These are phyloP conservation scores for Phrynocephalus vlangalii DNA, from an alignment of 2,797 vertebrate species.

Conservation along the genomic window DNA sequence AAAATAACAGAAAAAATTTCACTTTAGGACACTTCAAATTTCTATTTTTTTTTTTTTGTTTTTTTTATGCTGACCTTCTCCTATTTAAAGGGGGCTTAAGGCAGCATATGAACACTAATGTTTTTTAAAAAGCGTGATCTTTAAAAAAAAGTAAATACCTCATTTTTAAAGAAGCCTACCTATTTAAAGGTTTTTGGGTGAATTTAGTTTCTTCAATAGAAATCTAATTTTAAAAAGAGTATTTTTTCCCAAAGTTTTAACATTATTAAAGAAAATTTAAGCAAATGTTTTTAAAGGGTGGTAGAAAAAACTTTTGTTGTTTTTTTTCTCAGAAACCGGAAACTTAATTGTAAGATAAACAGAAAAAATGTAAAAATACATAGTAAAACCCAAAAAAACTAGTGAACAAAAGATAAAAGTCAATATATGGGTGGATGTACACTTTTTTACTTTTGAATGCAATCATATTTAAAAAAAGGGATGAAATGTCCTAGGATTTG, in stretches of 20 bases:
- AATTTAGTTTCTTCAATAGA: constrained; percentile 24
- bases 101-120: no score
- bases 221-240: constrained; percentile 5
- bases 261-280: constrained; percentile 17
- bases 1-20: constrained; percentile 17
- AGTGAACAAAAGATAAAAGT: constrained; percentile 3
- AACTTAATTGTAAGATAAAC: constrained; percentile 25
- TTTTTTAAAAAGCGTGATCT: constrained; percentile 46
- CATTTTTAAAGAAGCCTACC: constrained; percentile 37
- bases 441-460: not conserved
- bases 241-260: constrained; percentile 2
- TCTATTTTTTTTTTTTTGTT: no score
- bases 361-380: not conserved
- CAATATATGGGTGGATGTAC: constrained; percentile 24
- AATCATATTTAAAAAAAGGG: constrained; percentile 33
- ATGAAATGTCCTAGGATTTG: constrained; percentile 28
- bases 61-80: no score
- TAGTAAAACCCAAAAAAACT: no score
- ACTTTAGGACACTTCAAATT: constrained; percentile 5
- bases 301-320: constrained; percentile 10
- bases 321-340: not conserved
- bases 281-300: not conserved
- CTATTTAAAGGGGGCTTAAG: no score
- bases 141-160: constrained; percentile 54
- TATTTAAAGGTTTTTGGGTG: not conserved